Percentiles rank a stretch among this genome's conserved stretches.
These are phyloP conservation scores for Diceros bicornis DNA, from an alignment of 2,797 vertebrate species.

Conservation along the genomic window DNA sequence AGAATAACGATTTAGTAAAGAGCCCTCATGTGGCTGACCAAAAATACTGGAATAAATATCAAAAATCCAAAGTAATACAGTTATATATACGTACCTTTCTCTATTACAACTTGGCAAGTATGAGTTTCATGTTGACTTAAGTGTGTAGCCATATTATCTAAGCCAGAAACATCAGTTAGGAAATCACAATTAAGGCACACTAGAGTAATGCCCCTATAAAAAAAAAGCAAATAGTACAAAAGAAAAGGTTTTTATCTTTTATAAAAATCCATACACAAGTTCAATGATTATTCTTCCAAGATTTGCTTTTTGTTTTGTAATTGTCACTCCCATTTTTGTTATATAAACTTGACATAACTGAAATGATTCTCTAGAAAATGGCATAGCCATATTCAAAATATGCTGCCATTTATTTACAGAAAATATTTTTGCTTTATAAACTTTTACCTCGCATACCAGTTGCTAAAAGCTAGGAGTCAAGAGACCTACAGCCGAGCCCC, in stretches of 20 bases:
- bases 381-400: conserved; percentile 28
- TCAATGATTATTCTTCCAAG: conserved; percentile 48
- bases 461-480: conserved; percentile 46
- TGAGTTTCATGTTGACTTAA: conserved; percentile 94
- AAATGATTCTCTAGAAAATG: conserved; percentile 61
- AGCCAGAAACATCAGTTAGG: conserved; percentile 91
- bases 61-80: conserved; percentile 59
- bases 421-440: conserved; percentile 54
- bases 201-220: conserved; percentile 93
- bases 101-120: conserved; percentile 94
- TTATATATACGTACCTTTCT: conserved; percentile 90
- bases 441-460: not conserved
- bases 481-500: not conserved
- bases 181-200: conserved; percentile 97
- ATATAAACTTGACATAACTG: conserved; percentile 40
- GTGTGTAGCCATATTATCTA: conserved; percentile 96
- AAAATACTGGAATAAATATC: conserved; percentile 43
- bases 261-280: conserved; percentile 59
- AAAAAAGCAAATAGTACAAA: conserved; percentile 50
- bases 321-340: conserved; percentile 4
- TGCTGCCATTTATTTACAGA: conserved; percentile 20
- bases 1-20: conserved; percentile 80
- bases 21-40: conserved; percentile 54
- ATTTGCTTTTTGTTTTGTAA: conserved; percentile 41
- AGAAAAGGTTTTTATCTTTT: conserved; percentile 60